These are phyloP conservation scores for Globia sparganii DNA, from an alignment of 2,888 invertebrate species.

Conservation along the genomic window DNA sequence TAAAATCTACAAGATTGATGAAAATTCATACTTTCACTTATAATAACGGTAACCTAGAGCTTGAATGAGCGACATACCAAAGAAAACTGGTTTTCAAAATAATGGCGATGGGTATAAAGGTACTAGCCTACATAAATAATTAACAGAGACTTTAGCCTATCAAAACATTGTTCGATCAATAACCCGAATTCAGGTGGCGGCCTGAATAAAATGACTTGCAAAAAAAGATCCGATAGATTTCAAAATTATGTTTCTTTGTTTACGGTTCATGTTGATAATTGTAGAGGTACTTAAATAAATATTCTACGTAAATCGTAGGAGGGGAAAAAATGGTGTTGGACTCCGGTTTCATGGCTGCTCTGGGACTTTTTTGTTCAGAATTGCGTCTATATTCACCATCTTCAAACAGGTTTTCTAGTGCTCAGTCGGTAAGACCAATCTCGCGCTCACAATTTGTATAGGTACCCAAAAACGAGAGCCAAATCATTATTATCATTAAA, in stretches of 20 bases:
- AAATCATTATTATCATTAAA: background rate
- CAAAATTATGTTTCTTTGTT: too few relatives aligned
- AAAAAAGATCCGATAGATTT: background rate
- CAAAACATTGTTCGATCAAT: constrained; percentile 38
- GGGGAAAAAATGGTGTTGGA: background rate
- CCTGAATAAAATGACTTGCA: constrained; percentile 15
- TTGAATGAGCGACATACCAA: constrained; percentile 36
- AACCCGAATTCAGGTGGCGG: constrained; percentile 22
- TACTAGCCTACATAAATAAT: constrained; percentile 10
- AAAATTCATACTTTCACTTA: constrained; percentile 55
- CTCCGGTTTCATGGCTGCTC: background rate
- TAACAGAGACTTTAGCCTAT: constrained; percentile 9
- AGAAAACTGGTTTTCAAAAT: constrained; percentile 47
- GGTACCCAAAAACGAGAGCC: background rate
- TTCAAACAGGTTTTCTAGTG: background rate
- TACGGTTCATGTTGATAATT: too few relatives aligned
- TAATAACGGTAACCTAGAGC: constrained; percentile 53
- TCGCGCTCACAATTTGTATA: background rate
- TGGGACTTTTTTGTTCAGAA: background rate
- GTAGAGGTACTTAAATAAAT: background rate
- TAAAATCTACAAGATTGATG: background rate
- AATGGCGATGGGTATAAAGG: background rate
- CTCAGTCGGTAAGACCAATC: background rate
- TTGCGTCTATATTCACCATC: background rate
- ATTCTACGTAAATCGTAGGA: background rate